Percentiles rank a stretch among this genome's conserved stretches.
Conservation (phyloP, 2,797 vertebrate genomes). For the Ispidina lecontei region DNA sequence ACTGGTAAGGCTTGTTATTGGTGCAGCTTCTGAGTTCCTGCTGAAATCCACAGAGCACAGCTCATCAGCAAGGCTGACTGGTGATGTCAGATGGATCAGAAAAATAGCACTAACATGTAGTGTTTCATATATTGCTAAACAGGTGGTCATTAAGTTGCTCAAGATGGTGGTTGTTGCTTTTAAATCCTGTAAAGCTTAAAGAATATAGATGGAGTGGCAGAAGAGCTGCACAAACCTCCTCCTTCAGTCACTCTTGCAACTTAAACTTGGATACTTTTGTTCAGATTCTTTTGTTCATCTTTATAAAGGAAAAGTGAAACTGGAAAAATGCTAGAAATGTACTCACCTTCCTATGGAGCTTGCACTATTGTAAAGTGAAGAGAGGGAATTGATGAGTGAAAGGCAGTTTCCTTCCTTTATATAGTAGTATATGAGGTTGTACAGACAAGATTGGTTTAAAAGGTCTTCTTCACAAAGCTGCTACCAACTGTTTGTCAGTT, state of each 20-base stretch:
- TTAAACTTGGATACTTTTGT: neutral
- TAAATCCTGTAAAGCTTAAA: neutral
- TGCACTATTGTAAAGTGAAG: neutral
- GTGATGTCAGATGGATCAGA: neutral
- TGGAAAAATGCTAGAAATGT: neutral
- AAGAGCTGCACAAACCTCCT: neutral
- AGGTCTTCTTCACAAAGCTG: neutral
- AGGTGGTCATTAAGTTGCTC: neutral
- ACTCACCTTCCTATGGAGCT: neutral
- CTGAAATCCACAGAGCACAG: neutral
- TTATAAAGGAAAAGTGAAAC: neutral
- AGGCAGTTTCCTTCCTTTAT: neutral
- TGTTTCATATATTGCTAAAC: neutral
- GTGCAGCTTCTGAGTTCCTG: neutral
- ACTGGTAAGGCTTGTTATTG: neutral
- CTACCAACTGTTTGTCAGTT: neutral
- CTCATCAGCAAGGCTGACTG: neutral
- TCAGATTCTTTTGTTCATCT: neutral
- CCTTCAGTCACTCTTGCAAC: neutral
- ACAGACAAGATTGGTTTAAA: neutral
- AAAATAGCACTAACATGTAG: neutral
- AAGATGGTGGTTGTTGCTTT: neutral
- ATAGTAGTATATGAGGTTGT: neutral
- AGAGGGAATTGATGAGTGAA: neutral
- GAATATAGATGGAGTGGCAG: neutral